Evolutionary conservation across 2,888 invertebrate genomes (phyloP), one percentile per base, ranked within the genome.

Genomic region (Platerodrilus igneus): DNA sequence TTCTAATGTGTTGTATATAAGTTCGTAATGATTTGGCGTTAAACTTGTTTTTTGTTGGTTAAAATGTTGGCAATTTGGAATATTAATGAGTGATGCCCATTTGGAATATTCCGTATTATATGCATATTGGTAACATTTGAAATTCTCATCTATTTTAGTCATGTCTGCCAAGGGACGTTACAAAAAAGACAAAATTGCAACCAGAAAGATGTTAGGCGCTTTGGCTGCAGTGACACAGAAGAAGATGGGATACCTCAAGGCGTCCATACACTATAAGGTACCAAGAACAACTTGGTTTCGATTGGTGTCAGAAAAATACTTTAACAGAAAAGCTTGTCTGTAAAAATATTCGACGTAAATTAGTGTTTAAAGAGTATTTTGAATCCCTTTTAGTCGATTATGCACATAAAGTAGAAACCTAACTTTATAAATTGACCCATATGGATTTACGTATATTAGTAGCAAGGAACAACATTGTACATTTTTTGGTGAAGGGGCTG

Each of bases 371-470:
- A 7, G 17, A 13, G 16, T 41, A 48, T 19, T 19, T 53, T 29
- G 51, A 55, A 45, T 14, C 35, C 13, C n/a, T 31, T 45, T 23
- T 55, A 28, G 45, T 46, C 6, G 33, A 49, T 8, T 48, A 55
- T 37, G 34, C 36, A 13, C 31, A 41, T 4, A 30, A 30, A 23
- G 47, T 56, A 47, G 50, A 51, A 28, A 45, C 40, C 25, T 50
- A 47, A 26, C 56, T 49, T 49, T 55, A 52, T 48, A 54, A 56
- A 10, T 32, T 58, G 46, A 57, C 55, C 14, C 48, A 50, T 44
- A 42, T 42, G 37, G 54, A 56, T 41, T 31, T 56, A 28, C 43
- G 48, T 10, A 45, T 47, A 38, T 38, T 50, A n/a, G n/a, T n/a
- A n/a, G n/a, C n/a, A n/a, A n/a, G n/a, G n/a, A n/a, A n/a, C n/a